These are phyloP conservation scores for Penaeus japonicus DNA, from an alignment of 1,140 invertebrate genomes.

Conservation along the genomic window DNA sequence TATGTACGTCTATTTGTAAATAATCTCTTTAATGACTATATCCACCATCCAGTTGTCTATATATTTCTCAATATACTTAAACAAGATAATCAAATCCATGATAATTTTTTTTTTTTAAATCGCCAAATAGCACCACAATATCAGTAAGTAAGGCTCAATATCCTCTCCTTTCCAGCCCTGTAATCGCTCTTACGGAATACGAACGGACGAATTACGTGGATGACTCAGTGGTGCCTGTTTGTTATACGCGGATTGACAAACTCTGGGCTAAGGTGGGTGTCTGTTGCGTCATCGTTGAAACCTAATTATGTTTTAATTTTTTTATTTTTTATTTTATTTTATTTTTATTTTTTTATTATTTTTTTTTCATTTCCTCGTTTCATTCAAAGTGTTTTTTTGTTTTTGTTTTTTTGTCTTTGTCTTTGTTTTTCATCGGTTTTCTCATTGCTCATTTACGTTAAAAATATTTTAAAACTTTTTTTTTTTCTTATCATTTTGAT, in stretches of 20 bases:
- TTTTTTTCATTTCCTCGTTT: no score
- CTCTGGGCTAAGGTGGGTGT: slow-evolving; percentile 73
- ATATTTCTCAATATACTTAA: background rate
- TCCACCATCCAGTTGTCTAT: background rate
- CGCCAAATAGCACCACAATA: no score
- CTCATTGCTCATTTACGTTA: no score
- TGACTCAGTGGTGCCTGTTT: slow-evolving; percentile 75
- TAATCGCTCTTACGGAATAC: slow-evolving; percentile 35
- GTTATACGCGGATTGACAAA: slow-evolving; percentile 76
- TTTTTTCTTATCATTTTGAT: no score
- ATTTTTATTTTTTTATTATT: no score
- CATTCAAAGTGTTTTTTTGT: no score
- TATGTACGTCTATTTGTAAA: background rate
- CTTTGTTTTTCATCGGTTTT: no score
- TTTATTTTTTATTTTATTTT: background rate
- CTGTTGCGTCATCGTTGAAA: slow-evolving; percentile 78
- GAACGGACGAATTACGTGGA: slow-evolving; percentile 69
- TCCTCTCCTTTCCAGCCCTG: background rate
- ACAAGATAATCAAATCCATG: no score
- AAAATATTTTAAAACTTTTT: no score
- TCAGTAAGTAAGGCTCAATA: background rate
- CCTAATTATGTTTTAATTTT: background rate
- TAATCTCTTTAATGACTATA: background rate
- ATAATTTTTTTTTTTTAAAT: no score
- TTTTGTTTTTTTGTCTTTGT: no score